Conservation (phyloP, 1,140 invertebrate species). For the Drosophila subobscura region DNA sequence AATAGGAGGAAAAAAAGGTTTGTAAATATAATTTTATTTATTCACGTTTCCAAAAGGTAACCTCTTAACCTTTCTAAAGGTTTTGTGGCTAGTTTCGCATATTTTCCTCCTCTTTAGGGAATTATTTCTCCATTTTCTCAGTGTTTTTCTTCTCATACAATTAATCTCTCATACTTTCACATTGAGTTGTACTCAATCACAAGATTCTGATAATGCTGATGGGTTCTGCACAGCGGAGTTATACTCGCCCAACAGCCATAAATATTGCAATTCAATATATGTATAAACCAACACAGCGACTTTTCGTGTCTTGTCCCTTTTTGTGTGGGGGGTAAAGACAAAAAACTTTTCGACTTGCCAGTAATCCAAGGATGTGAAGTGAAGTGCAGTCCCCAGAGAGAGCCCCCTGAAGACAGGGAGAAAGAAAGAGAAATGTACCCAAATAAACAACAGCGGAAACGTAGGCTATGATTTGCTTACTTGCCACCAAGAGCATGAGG, state of each 20-base stretch:
- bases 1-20: constrained; percentile 49
- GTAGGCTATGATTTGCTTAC: constrained; percentile 80
- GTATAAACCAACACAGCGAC: constrained; percentile 41
- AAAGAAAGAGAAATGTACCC: constrained; percentile 42
- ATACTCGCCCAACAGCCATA: constrained; percentile 7
- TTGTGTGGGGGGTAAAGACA: not conserved
- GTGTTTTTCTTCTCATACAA: too few species aligned
- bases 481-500: constrained; percentile 43
- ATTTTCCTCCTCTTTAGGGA: too few species aligned
- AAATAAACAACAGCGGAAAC: constrained; percentile 77
- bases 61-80: not conserved
- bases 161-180: not conserved
- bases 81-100: not conserved
- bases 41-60: constrained; percentile 30
- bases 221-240: too few species aligned
- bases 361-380: constrained; percentile 29
- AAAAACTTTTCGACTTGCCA: constrained; percentile 36
- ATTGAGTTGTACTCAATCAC: constrained; percentile 5
- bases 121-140: too few species aligned
- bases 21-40: constrained; percentile 51
- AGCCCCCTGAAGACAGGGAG: constrained; percentile 8
- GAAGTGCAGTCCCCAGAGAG: constrained; percentile 35
- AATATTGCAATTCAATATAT: constrained; percentile 48
- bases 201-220: too few species aligned
- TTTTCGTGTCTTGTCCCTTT: not conserved